Evolutionary conservation across 2,797 vertebrate species (phyloP), one percentile per base, ranked within the genome.

Genomic region (Apogon talboti): DNA sequence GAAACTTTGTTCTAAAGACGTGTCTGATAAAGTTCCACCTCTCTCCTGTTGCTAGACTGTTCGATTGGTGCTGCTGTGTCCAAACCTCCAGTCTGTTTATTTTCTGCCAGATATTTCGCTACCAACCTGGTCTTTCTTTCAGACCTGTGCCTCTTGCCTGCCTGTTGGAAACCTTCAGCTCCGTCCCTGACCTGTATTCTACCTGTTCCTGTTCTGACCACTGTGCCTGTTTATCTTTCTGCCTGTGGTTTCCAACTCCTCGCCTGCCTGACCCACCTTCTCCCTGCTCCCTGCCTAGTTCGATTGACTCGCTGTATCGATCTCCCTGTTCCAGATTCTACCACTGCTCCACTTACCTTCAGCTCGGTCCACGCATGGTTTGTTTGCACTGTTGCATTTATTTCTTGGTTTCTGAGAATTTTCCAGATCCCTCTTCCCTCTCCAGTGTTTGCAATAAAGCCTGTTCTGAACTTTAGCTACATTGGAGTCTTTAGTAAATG

Each of bases 1-100:
- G 74, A 79, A 87, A 85, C 71, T 75, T 68, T 68, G 65, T 71
- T 86, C 47, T 63, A n/a, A 54, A 83, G 60, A 69, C 82, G 66
- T 35, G 69, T 74, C 58, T 60, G 65, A 79, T 74, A 60, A 87
- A 46, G 10, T 19, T 12, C 19, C 44, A 46, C 44, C 11, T 2
- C 16, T 10, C 6, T 16, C 16, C 44, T 18, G 15, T 2, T 3
- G 8, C 15, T 38, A 28, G 8, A 30, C 18, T 30, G 4, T 15
- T 48, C 30, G n/a, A 28, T 49, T 49, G n/a, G 30, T 48, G 12
- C 21, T 21, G 28, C 46, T 48, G 46, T 28, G 46, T n/a, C 24
- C 4, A 37, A 28, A 33, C 8, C 30, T 33, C 30, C 30, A 18
- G 28, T 18, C 12, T 46, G 15, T 12, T 57, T 7, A 35, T 35